These are phyloP conservation scores for Seira sanloemensis DNA, from an alignment of 2,888 invertebrate species.

Conservation along the genomic window DNA sequence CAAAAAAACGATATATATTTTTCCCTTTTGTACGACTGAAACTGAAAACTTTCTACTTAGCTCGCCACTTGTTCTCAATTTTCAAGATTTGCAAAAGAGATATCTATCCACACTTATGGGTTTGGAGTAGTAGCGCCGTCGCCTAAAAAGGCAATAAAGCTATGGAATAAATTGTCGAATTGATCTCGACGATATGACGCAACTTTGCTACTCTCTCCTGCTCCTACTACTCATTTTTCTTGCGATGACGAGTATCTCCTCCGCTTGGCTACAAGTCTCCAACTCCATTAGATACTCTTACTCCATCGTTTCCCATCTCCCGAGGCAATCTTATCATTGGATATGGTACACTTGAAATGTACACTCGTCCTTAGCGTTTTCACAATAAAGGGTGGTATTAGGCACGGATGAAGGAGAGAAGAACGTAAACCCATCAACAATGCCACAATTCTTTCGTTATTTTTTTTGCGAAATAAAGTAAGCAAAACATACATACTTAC, in stretches of 20 bases:
- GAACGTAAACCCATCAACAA: not conserved
- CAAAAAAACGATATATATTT: no score
- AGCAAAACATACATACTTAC: not conserved
- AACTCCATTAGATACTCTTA: no score
- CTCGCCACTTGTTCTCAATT: not conserved
- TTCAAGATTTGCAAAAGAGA: conserved; percentile 11
- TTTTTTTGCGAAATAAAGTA: not conserved
- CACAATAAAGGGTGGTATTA: not conserved
- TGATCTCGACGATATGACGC: conserved; percentile 50
- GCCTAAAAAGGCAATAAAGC: conserved; percentile 34
- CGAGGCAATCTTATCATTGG: conserved; percentile 35
- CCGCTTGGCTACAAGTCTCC: not conserved
- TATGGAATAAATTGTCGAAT: conserved; percentile 51
- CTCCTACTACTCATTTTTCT: conserved; percentile 7
- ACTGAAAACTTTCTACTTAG: not conserved
- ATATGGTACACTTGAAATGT: not conserved
- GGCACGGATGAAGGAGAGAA: not conserved
- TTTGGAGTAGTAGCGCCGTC: not conserved
- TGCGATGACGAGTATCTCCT: not conserved
- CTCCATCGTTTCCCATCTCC: conserved; percentile 19
- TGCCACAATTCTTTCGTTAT: no score
- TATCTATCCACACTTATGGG: no score
- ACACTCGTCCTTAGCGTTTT: not conserved
- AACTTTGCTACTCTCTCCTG: conserved; percentile 22
- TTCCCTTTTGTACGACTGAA: no score